Evolutionary conservation across 2,113 vertebrate species (phyloP), one percentile per base, ranked within the genome.

Genomic region (Gopherus flavomarginatus): DNA sequence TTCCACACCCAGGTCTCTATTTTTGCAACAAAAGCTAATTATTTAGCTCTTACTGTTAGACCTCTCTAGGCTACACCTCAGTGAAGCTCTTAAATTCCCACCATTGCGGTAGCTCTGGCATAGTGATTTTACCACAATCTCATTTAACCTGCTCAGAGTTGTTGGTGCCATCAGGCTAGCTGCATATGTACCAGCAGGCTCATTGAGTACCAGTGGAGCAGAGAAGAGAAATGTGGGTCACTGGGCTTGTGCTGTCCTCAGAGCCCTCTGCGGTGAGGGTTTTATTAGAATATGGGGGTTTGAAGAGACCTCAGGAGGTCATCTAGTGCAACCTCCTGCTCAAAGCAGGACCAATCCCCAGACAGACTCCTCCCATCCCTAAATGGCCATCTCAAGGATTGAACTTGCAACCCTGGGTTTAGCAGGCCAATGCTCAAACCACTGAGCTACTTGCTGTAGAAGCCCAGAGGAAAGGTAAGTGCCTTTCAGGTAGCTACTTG

Each of bases 121-220:
- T 79, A 11, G 54, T 87, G 21, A 87, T 9, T 87, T 89, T 83
- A 96, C 47, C 69, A 87, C 84, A 90, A 90, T 87, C 83, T 94
- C 89, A 72, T 9, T 92, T 90, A 92, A 94, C 78, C 85, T 52
- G 5, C 59, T 80, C 75, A 59, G 92, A 83, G 53, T 85, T 91
- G 62, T 26, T 57, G 47, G 4, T 49, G 72, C 0, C 29, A 87
- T 2, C 12, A 69, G n/a, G 35, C 17, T 10, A 22, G 65, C 26
- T 6, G 17, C 22, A 27, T 6, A 29, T 13, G 42, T 13, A 44
- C 42, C 47, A 47, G 75, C 26, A 47, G 22, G 13, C 16, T 78
- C 72, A 44, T 42, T n/a, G 72, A 44, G 38, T 6, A 6, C 38
- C 24, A 38, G 22, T 77, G 42, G 75, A 14, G 42, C 24, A 78